Evolutionary conservation across 2,888 invertebrate species (phyloP), one percentile per base, ranked within the genome.

Genomic region (Eupithecia inturbata): DNA sequence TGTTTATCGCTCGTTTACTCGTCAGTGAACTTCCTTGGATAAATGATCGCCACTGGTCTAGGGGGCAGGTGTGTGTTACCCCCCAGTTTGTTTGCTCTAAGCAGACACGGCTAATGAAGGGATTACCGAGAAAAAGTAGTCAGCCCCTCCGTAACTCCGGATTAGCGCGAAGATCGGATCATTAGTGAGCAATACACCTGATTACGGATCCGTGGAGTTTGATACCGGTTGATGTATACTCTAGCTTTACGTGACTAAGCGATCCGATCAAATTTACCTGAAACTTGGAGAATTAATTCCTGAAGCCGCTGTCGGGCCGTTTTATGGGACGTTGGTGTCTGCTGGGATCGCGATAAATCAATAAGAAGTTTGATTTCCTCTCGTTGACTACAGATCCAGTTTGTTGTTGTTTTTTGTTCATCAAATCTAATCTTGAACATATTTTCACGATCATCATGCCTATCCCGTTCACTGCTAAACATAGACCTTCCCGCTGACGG

Each of bases 101-200:
- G 87, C 84, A 86, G 88, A 87, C 86, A 83, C 81, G 86, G 88
- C 87, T 92, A 92, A 93, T 92, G 89, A 91, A 88, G 87, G 89
- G 91, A 89, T 92, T 92, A 91, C 84, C 80, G 87, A 92, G 91
- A 92, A 92, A 92, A 93, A 92, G 89, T 90, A 89, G 84, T 83
- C 82, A 84, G 83, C 83, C 86, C 87, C 84, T 84, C 78, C 70
- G 73, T 77, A 83, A 84, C 87, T 85, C 85, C 83, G 84, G 93
- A 92, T 93, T 92, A 92, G 82, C 85, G 83, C 79, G 75, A 86
- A 89, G 88, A 91, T 89, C 88, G 85, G 89, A 86, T 89, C 92
- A 92, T 92, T 92, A 92, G 89, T 90, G 87, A 87, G 84, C 88
- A 89, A 93, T 92, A 91, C 89, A 91, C 91, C 90, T 91, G 91